Evolutionary conservation across 2,888 invertebrate species (phyloP), one percentile per base, ranked within the genome.

Genomic region (Thecocarcelia acutangulata): DNA sequence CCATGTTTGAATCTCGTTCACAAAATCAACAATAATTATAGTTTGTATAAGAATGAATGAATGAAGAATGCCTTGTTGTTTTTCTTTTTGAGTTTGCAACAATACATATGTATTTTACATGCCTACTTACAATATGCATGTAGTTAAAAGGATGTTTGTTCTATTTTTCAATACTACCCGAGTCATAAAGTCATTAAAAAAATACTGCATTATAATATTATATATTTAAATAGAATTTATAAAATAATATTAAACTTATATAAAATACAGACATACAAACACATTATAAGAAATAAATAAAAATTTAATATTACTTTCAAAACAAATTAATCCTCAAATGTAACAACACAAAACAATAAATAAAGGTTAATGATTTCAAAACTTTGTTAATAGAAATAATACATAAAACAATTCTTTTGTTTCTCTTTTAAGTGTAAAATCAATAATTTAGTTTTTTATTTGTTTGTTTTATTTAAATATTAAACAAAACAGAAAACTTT

Each of bases 1-100:
- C 96, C 83, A 93, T 96, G 89, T 96, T 96, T 88, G 96, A 96
- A 90, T 94, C 94, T 88, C 94, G 94, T 89, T 93, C 93, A 80
- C 91, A 91, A 88, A 91, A 91, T 85, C 90, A 91, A 86, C 89
- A 90, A 86, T 84, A 83, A 77, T 85, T 61, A 59, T 68, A 9
- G 33, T 9, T 33, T 33, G 33, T 8, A 8, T 33, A 33, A 33
- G 33, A 28, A n/a, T n/a, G n/a, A n/a, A n/a, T n/a, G n/a, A n/a
- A n/a, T n/a, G n/a, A n/a, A n/a, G n/a, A 33, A 33, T 33, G 33
- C 33, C 33, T 33, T 33, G 5, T 33, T 33, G 4, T 9, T 3
- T 33, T 33, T 33, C 33, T 9, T 9, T 33, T 24, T 2, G 24
- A 33, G 8, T 9, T 8, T 9, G 8, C 8, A 33, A 24, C 24